Evolutionary conservation across 2,888 invertebrate species (phyloP).

Genomic region (Andrena bucephala): DNA sequence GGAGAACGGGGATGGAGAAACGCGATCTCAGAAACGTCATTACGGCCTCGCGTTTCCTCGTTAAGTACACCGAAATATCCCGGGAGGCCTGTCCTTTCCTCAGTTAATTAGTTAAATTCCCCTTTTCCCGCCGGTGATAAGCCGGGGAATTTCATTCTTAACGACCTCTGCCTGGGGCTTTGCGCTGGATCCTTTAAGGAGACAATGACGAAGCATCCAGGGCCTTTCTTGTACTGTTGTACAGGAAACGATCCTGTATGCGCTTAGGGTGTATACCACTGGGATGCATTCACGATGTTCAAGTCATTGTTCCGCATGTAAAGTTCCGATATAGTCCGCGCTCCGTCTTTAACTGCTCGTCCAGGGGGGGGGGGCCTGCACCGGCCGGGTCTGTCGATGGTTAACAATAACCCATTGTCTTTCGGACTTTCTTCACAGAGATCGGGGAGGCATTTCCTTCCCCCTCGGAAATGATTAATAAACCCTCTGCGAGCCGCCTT

Average conservation of each 20-base stretch:
- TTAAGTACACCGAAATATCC: conserved; percentile 75
- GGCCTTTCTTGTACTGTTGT: conserved; percentile 41
- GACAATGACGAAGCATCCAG: conserved; percentile 68
- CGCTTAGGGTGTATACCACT: conserved; percentile 53
- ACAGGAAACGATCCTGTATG: conserved; percentile 53
- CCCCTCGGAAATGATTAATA: conserved; percentile 36
- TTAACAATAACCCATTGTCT: conserved; percentile 57
- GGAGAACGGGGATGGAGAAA: not conserved
- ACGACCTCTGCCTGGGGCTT: conserved; percentile 66
- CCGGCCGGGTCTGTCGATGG: conserved; percentile 27
- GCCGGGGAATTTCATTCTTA: conserved; percentile 75
- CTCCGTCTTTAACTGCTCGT: conserved; percentile 59
- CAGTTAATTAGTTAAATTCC: conserved; percentile 78
- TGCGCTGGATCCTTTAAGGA: conserved; percentile 67
- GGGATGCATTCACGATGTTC: conserved; percentile 68
- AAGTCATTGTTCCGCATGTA: conserved; percentile 63
- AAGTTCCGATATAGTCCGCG: conserved; percentile 58
- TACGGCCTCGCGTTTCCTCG: conserved; percentile 71
- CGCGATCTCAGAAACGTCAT: conserved; percentile 69
- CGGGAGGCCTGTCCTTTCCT: conserved; percentile 70
- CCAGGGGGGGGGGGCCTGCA: conserved; percentile 19
- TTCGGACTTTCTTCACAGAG: conserved; percentile 20
- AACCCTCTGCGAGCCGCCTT: not conserved
- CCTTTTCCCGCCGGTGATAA: conserved; percentile 71
- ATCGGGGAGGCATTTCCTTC: conserved; percentile 9